Base-by-base conservation (phyloP, 2,888 invertebrate genomes). In the Rhodophaea formosa region DNA sequence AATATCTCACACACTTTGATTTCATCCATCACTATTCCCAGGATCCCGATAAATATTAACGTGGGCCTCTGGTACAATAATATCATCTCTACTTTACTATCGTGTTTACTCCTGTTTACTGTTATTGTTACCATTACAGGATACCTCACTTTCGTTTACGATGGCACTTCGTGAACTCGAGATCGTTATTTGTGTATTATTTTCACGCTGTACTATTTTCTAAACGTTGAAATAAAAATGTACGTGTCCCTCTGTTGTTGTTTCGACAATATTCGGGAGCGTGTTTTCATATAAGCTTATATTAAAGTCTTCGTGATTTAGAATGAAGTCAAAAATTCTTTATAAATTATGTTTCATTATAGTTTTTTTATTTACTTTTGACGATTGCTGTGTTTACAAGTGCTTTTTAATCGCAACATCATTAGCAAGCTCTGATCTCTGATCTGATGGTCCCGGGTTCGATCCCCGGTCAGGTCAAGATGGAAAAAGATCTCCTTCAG, bases 81-180 rank as follows among this genome's bases (percentile, higher is more conserved):
- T 56, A 56, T 56, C 44, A 47, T 39, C n/a, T 47, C 56, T 62
- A 70, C 67, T 72, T 75, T 68, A 74, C 63, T 63, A 61, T 61
- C 63, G 65, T 73, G 74, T 75, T 76, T 69, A 71, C 69, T 62
- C 59, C 29, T 60, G 59, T 70, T 71, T 68, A 68, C 60, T 72
- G 69, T 69, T 69, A 71, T 70, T 62, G 69, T 69, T 66, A 63
- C 67, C 63, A 61, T 64, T 64, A 60, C 62, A 63, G 56, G 49
- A 61, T 67, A 67, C 63, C 59, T 35, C 59, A 58, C 56, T 66
- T 68, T 61, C 68, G 57, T 70, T 74, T 74, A 70, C 64, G 68
- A 62, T 62, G 61, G 60, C 59, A 62, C 67, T 65, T 59, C 47
- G 16, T 53, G 65, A 54, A 64, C 63, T 62, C 58, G 59, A 55